Conservation (phyloP, 2,888 invertebrate genomes). For the Hyppa rectilinea region DNA sequence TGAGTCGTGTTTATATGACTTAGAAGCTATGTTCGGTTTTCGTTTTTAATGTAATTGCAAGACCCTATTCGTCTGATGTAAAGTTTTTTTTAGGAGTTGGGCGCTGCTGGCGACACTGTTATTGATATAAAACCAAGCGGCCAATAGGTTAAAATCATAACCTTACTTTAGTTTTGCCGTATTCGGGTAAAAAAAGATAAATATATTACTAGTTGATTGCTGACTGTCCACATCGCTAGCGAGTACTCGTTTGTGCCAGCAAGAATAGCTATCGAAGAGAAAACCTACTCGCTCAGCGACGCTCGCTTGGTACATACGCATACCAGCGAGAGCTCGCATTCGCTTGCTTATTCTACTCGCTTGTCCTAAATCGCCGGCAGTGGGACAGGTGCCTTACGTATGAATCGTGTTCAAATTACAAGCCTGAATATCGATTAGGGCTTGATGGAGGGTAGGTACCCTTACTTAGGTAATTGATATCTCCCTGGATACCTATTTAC, state of each 20-base stretch:
- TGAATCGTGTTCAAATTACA: constrained; percentile 13
- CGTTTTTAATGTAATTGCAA: too few relatives aligned
- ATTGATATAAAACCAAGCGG: too few relatives aligned
- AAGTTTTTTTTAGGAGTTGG: too few relatives aligned
- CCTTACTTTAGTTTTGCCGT: neutral
- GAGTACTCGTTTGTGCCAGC: neutral
- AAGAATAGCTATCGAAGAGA: neutral
- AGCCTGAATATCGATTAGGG: constrained; percentile 40
- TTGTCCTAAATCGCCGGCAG: neutral
- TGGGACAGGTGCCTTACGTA: neutral
- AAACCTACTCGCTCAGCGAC: too few relatives aligned
- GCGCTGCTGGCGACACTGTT: too few relatives aligned
- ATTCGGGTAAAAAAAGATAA: neutral
- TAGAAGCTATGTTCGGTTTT: too few relatives aligned
- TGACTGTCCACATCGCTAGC: neutral
- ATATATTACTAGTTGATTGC: neutral
- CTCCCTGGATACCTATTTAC: neutral
- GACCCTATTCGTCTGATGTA: too few relatives aligned
- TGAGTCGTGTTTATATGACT: too few relatives aligned
- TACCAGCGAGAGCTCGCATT: too few relatives aligned
- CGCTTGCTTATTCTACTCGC: too few relatives aligned
- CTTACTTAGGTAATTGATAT: constrained; percentile 54
- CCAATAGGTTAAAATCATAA: neutral
- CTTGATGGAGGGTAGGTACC: neutral
- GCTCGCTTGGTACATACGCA: neutral